phyloP scores from a whole-genome alignment of 2,797 vertebrate genomes.

The Ciconia nigra region DNA sequence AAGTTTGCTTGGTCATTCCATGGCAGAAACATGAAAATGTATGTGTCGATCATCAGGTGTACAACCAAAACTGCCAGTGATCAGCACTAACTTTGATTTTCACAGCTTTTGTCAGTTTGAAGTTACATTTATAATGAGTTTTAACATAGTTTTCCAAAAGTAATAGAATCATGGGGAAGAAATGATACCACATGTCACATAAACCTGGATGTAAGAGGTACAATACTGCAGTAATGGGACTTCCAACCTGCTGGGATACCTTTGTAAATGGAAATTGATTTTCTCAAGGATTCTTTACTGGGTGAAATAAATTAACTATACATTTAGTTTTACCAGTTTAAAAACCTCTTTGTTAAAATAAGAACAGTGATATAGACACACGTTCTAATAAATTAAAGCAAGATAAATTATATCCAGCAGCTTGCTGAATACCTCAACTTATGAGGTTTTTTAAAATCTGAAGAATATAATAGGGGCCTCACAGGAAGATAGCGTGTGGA shows the following conservation, averaged over 20 bases:
- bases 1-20: neutral
- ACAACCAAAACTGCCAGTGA: neutral
- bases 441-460: neutral
- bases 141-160: constrained; percentile 35
- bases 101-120: neutral
- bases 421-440: neutral
- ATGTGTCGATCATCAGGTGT: fast-evolving
- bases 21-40: neutral
- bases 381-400: constrained; percentile 60
- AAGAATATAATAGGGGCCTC: neutral
- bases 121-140: constrained; percentile 8
- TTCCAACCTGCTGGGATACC: constrained; percentile 12
- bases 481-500: neutral
- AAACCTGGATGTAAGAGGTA: constrained; percentile 14
- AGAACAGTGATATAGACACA: constrained; percentile 11
- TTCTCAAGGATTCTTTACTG: constrained; percentile 52
- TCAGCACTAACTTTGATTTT: neutral
- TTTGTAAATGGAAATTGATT: constrained; percentile 73
- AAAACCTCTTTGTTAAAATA: constrained; percentile 69
- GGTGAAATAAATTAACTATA: constrained; percentile 71
- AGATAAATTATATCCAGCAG: constrained; percentile 41
- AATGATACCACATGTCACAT: constrained; percentile 50
- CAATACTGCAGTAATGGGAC: neutral
- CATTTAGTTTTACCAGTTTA: constrained; percentile 66
- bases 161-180: constrained; percentile 48